These are phyloP conservation scores for Hoplodrina blanda DNA, from an alignment of 2,888 invertebrate genomes.

Conservation along the genomic window DNA sequence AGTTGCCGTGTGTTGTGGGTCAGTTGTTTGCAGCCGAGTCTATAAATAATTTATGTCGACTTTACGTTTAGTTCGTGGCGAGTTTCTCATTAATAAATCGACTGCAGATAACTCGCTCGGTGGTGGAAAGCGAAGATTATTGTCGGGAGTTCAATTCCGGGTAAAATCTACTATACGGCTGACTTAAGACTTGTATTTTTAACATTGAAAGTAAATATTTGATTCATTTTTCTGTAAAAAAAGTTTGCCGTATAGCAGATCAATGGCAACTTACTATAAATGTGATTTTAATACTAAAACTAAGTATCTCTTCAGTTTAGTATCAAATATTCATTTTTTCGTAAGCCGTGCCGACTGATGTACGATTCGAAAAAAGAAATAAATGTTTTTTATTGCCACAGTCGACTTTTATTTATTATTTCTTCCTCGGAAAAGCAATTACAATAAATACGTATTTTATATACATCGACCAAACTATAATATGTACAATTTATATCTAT, in stretches of 20 bases:
- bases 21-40: slow-evolving; percentile 51
- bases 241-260: slow-evolving; percentile 47
- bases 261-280: slow-evolving; percentile 53
- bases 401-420: slow-evolving; percentile 87
- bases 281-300: slow-evolving; percentile 58
- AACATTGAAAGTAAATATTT: slow-evolving; percentile 18
- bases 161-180: slow-evolving; percentile 45
- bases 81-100: slow-evolving; percentile 29
- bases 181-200: slow-evolving; percentile 34
- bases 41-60: slow-evolving; percentile 13
- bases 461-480: slow-evolving; percentile 63
- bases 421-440: slow-evolving; percentile 75
- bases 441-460: slow-evolving; percentile 83
- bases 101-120: slow-evolving; percentile 50
- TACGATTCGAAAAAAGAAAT: slow-evolving; percentile 75
- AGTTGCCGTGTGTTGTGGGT: slow-evolving; percentile 62
- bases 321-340: slow-evolving; percentile 61
- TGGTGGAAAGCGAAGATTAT: slow-evolving; percentile 40
- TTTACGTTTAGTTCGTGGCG: slow-evolving; percentile 5
- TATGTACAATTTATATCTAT: slow-evolving; percentile 75
- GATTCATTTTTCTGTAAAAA: slow-evolving; percentile 6
- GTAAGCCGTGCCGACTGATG: slow-evolving; percentile 58
- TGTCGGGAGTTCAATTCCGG: slow-evolving; percentile 42
- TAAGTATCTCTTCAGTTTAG: slow-evolving; percentile 32
- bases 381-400: slow-evolving; percentile 89